phyloP scores from a whole-genome alignment of 1,140 invertebrate genomes.

The Agrilus planipennis region DNA sequence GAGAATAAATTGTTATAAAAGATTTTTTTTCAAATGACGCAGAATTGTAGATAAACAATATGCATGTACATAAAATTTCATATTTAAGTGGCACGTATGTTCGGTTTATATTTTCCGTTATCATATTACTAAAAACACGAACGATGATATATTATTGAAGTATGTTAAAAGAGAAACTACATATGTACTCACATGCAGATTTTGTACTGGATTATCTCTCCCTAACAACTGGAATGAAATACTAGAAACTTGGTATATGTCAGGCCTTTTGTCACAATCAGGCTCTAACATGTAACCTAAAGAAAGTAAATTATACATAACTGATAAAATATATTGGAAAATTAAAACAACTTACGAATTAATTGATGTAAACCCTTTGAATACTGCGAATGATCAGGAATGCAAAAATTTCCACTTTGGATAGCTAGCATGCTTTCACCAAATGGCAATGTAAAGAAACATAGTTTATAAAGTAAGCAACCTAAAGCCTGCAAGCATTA shows the following conservation, averaged over 20 bases:
- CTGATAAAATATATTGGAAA: not conserved
- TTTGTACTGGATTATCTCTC: constrained; percentile 68
- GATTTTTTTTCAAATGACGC: too few relatives aligned
- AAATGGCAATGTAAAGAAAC: constrained; percentile 87
- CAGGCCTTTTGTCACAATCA: constrained; percentile 69
- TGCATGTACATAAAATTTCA: too few relatives aligned
- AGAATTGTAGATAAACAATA: too few relatives aligned
- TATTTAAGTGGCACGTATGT: too few relatives aligned
- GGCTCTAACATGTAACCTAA: constrained; percentile 74
- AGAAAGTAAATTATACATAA: constrained; percentile 7
- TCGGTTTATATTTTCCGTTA: too few relatives aligned
- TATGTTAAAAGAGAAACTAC: not conserved
- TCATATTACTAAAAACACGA: too few relatives aligned
- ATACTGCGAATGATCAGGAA: constrained; percentile 75
- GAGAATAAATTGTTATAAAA: too few relatives aligned
- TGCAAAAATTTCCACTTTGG: constrained; percentile 78
- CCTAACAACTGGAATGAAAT: constrained; percentile 63
- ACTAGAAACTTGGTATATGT: constrained; percentile 80
- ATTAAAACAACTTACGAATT: constrained; percentile 35
- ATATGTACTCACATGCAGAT: constrained; percentile 58
- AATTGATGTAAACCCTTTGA: constrained; percentile 46
- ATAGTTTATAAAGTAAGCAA: constrained; percentile 83
- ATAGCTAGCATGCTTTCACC: constrained; percentile 89
- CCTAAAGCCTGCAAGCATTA: constrained; percentile 62
- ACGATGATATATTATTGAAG: not conserved